Evolutionary conservation across 2,113 vertebrate species (phyloP), one percentile per base, ranked within the genome.

Genomic region (Antechinus flavipes): DNA sequence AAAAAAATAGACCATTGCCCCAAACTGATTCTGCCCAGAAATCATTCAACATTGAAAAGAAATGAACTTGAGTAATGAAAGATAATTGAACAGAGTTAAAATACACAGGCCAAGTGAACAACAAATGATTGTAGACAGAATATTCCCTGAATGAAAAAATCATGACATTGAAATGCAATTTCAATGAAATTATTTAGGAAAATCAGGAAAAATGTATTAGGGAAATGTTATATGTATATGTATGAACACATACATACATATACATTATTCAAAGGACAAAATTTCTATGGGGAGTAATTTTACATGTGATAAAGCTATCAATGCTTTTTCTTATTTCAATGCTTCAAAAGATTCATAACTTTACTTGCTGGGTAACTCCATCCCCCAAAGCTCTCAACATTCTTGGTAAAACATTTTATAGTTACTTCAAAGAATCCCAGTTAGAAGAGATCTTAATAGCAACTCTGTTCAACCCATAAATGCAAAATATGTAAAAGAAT

Each of bases 1-100:
- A 92, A 5, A 5, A 61, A 12, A 0, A 89, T 16, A 53, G 35
- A 26, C 27, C 14, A n/a, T 19, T 52, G 6, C 35, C 35, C 50
- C 94, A 95, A 26, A 53, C 1, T 10, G 54, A 93, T 35, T 90
- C 56, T 27, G 93, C 55, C 55, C 49, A 90, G 58, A 96, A 55
- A 93, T 96, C 58, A 68, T 95, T 93, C 35, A 53, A 54, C 93
- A n/a, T 56, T 68, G 0, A 89, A 94, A 94, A 89, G 46, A 91
- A 49, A 46, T 89, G 9, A 97, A 94, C 22, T 91, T 92, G 49
- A 93, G 47, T 47, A 55, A 47, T 91, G 49, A 93, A 84, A 90
- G 94, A 94, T 54, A 92, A 26, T 14, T 22, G 8, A 94, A 91
- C 35, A 26, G 4, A 95, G 93, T 90, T 90, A 91, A 56, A 56